A percentile compares a stretch with the other conserved stretches of the same genome.
phyloP scores from a whole-genome alignment of 2,888 invertebrate genomes.

The Eristalis arbustorum region DNA sequence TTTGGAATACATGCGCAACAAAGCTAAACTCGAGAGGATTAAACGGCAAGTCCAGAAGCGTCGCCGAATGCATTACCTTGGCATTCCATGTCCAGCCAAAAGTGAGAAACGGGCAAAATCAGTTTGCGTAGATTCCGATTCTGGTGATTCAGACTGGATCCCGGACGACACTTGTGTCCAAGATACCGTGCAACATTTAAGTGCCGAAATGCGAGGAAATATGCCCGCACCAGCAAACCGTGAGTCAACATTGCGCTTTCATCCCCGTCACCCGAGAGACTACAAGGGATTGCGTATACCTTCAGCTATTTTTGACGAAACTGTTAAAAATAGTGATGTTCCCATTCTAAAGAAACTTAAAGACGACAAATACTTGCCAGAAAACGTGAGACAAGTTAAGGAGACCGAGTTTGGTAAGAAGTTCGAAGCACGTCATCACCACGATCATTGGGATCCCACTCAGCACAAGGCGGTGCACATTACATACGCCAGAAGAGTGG shows the following conservation, averaged over 20 bases:
- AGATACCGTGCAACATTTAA: constrained; percentile 14
- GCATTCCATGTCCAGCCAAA: constrained; percentile 43
- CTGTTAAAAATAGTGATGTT: constrained; percentile 65
- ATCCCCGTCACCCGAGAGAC: constrained; percentile 75
- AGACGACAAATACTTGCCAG: constrained; percentile 71
- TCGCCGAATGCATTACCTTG: constrained; percentile 63
- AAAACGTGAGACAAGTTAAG: constrained; percentile 74
- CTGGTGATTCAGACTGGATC: constrained; percentile 76
- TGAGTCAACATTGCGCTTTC: constrained; percentile 75
- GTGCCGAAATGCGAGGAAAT: constrained; percentile 73
- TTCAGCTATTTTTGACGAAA: constrained; percentile 73
- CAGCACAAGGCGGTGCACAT: constrained; percentile 76
- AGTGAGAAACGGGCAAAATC: background rate
- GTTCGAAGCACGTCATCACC: constrained; percentile 78
- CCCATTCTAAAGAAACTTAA: constrained; percentile 74
- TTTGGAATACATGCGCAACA: constrained; percentile 73
- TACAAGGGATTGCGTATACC: constrained; percentile 74
- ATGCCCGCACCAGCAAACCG: constrained; percentile 78
- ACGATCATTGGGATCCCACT: constrained; percentile 77
- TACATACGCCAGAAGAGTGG: constrained; percentile 75
- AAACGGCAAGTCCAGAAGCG: constrained; percentile 66
- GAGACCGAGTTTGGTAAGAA: constrained; percentile 73
- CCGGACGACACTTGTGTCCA: constrained; percentile 70
- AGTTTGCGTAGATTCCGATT: constrained; percentile 23
- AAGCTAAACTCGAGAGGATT: constrained; percentile 69